These are phyloP conservation scores for Leptinotarsa defecta DNA, from an alignment of 1,140 invertebrate genomes.

Conservation along the genomic window DNA sequence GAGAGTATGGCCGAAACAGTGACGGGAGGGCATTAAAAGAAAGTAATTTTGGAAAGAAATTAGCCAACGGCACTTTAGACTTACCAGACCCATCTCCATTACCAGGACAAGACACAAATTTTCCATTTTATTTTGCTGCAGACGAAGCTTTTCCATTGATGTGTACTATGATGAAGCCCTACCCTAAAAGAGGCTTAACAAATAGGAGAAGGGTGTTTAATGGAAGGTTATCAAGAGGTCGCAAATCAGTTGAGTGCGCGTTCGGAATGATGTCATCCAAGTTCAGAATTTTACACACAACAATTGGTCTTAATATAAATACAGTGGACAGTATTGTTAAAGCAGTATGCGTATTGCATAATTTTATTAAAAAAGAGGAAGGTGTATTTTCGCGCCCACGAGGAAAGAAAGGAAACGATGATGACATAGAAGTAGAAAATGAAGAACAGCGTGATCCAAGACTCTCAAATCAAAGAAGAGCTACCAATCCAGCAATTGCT, in stretches of 20 bases:
- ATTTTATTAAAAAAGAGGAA: neutral
- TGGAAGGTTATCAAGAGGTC: conserved; percentile 50
- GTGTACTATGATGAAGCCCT: conserved; percentile 56
- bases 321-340: too few species aligned
- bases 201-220: conserved; percentile 50
- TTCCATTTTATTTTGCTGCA: conserved; percentile 48
- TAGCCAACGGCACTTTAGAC: conserved; percentile 36
- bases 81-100: conserved; percentile 37
- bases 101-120: conserved; percentile 30
- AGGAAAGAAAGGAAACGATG: too few species aligned
- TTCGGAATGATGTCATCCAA: too few species aligned
- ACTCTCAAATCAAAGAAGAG: too few species aligned
- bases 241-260: too few species aligned
- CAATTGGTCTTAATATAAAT: too few species aligned
- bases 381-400: too few species aligned
- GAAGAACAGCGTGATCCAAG: too few species aligned
- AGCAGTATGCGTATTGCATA: too few species aligned
- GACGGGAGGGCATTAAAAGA: conserved; percentile 17
- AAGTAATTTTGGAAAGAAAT: conserved; percentile 41
- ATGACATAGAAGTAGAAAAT: too few species aligned
- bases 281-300: too few species aligned
- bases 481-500: too few species aligned
- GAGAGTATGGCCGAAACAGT: conserved; percentile 9
- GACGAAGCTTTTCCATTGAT: conserved; percentile 58
- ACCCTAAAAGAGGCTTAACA: conserved; percentile 46